Percentiles rank a stretch among this genome's conserved stretches.
Conservation (phyloP, 2,113 vertebrate genomes). For the Grus americana region DNA sequence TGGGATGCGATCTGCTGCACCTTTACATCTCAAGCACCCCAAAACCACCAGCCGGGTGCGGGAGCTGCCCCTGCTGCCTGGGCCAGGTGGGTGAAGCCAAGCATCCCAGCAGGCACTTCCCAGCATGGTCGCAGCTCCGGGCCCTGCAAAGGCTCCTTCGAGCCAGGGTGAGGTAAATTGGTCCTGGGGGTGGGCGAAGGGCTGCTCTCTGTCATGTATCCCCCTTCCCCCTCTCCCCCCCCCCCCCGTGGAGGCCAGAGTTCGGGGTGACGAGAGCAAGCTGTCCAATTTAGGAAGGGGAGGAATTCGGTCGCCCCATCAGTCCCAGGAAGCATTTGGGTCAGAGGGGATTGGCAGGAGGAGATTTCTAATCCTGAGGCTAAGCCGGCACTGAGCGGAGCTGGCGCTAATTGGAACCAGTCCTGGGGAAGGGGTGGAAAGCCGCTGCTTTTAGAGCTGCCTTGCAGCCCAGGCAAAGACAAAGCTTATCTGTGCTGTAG, state of each 20-base stretch:
- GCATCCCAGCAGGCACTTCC: rapidly evolving
- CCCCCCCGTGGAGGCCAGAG: background rate
- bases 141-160: background rate
- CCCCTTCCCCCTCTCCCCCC: background rate
- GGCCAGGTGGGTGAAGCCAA: background rate
- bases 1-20: background rate
- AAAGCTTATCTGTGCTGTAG: constrained; percentile 43
- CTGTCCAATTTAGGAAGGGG: constrained; percentile 24
- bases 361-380: constrained; percentile 46
- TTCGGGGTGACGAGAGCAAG: background rate
- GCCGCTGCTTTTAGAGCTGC: background rate
- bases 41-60: rapidly evolving
- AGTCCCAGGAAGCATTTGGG: constrained; percentile 56
- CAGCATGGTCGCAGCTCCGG: rapidly evolving
- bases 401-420: constrained; percentile 55
- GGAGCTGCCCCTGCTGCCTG: background rate
- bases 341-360: constrained; percentile 30
- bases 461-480: background rate
- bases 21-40: background rate
- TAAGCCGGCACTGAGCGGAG: background rate
- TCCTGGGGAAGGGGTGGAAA: background rate
- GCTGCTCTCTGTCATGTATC: background rate
- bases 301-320: background rate
- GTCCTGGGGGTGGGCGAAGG: rapidly evolving
- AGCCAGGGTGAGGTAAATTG: background rate